Base-by-base conservation (phyloP, 2,888 invertebrate species). In the Penaeus monodon region DNA sequence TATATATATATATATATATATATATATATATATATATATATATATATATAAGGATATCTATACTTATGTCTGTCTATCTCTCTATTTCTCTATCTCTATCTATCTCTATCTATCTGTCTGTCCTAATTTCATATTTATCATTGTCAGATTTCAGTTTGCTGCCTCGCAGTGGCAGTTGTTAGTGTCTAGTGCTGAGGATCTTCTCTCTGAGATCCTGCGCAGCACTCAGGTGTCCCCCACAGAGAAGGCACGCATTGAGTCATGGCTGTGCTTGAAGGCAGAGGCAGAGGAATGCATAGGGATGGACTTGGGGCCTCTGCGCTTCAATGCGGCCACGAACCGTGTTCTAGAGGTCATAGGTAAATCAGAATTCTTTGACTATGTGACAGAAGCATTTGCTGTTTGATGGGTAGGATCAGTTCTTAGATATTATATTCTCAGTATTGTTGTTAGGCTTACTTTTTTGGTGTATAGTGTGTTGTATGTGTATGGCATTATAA, bases 281-380 rank as follows among this genome's bases (percentile, higher is more conserved):
- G 97, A 97, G 92, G 97, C 96, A 92, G 96, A 97, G 92, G 96
- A 97, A 91, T 96, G 96, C 92, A 94, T 96, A 78, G 94, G 94
- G 89, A 93, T 92, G 89, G 95, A 95, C 73, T 66, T 86, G 6
- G 86, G 84, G 20, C 65, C 84, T 12, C 57, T 86, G 22, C 80
- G 85, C 29, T 68, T 81, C 29, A 84, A 89, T 22, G 68, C 76
- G 63, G 65, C 81, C 20, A 27, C 82, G 17, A 84, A 79, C 66
- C 57, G 88, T 64, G 84, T 86, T 24, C 73, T 89, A 49, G 88
- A 89, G 29, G 88, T 89, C 12, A 89, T 89, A 70, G 87, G 87
- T 87, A 65, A 65, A 84, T 76, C 12, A 63, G 29, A 57, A n/a
- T 49, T 80, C 49, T 38, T 29, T 4, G 57, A 0, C 17, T 44